Base-by-base conservation (phyloP, 1,140 invertebrate species). In the Metaphire vulgaris region DNA sequence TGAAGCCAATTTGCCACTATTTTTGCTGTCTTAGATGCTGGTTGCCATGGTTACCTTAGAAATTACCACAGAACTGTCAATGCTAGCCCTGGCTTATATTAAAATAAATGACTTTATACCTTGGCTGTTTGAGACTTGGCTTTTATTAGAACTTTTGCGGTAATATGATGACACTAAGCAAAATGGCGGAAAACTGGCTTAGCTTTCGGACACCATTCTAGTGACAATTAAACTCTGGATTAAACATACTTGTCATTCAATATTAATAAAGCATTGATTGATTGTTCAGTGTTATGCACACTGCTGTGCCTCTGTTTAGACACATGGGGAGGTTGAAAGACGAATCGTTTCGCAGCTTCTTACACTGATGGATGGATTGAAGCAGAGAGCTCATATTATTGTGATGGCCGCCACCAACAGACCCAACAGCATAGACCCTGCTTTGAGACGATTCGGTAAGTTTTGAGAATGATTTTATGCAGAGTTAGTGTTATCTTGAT, bases 331-430 rank as follows among this genome's bases (percentile, higher is more conserved):
- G n/a, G 88, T 99, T 1, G 98, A 99, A 86, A 90, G 98, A 80
- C 92, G 98, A 82, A 99, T 99, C 82, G 98, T 99, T 0, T 99
- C 97, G 0, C 98, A 99, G 88, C 87, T 99, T 69, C 86, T 99
- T 65, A 99, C 98, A 0, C 88, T 99, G 76, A 99, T 99, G 98
- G 98, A 99, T 86, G 98, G 98, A 75, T 91, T 99, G 89, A 99
- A 99, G 87, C 97, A 99, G 86, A 93, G 96, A 76, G 92, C 95
- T 16, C 96, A 99, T 87, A 94, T 99, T 56, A 97, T 99, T 83
- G 97, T 99, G 0, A 99, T 99, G 95, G 98, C 97, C 32, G 98
- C 98, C 29, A 99, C 98, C 0, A 99, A 99, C 88, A 89, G 98
- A 77, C 98, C 98, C 15, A 99, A 99, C 86, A 98, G 95, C 28